Conservation (phyloP, 1,140 invertebrate species). For the Mactra quadrangularis region DNA sequence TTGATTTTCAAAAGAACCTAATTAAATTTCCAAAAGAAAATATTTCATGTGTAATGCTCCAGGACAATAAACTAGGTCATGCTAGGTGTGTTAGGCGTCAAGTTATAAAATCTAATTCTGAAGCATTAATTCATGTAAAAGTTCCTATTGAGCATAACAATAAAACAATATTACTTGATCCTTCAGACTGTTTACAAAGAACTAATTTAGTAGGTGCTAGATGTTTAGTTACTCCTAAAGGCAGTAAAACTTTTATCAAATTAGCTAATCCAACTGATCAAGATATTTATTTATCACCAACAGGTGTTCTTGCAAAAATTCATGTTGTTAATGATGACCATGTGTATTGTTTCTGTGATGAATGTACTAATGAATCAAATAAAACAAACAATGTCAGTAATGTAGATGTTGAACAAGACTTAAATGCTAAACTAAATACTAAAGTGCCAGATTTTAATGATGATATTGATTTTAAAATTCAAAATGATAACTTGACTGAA, state of each 20-base stretch:
- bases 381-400: background rate
- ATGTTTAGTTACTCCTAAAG: slow-evolving; percentile 41
- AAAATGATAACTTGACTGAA: slow-evolving; percentile 40
- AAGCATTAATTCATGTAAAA: slow-evolving; percentile 35
- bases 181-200: slow-evolving; percentile 31
- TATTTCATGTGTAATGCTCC: background rate
- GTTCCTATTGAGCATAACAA: slow-evolving; percentile 39
- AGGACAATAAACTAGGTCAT: slow-evolving; percentile 1
- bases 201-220: slow-evolving; percentile 50
- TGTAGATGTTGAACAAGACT: no score
- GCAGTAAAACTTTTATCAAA: slow-evolving; percentile 24
- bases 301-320: background rate
- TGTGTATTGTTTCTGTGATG: background rate
- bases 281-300: background rate
- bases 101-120: slow-evolving; percentile 39
- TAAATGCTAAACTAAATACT: background rate
- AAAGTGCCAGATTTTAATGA: no score
- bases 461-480: slow-evolving; percentile 39
- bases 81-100: background rate
- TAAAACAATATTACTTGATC: slow-evolving; percentile 55
- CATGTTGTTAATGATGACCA: background rate
- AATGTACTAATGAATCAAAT: background rate
- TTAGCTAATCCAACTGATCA: slow-evolving; percentile 53
- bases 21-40: no score
- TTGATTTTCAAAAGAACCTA: slow-evolving; percentile 47